A percentile compares a stretch with the other conserved stretches of the same genome.
Conservation (phyloP, 2,888 invertebrate species). For the Lasiommata megera region DNA sequence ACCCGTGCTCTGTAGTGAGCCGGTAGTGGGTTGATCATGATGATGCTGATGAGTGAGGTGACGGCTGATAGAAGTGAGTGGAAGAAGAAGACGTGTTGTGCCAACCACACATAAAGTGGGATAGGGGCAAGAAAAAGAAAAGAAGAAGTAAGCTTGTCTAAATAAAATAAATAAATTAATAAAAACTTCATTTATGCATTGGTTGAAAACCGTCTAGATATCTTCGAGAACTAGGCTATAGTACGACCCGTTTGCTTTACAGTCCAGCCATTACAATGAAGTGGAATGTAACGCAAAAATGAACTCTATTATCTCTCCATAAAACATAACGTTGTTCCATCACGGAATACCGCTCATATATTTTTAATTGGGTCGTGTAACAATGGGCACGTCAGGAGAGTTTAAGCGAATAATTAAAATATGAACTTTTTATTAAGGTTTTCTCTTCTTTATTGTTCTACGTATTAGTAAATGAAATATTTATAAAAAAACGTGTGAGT, state of each 20-base stretch:
- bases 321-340: background rate
- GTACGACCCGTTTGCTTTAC: background rate
- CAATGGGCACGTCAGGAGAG: constrained; percentile 18
- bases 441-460: constrained; percentile 3
- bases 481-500: too few relatives aligned
- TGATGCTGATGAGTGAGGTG: too few relatives aligned
- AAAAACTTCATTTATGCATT: background rate
- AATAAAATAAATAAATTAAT: too few relatives aligned
- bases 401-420: constrained; percentile 23
- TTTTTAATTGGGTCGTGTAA: constrained; percentile 24
- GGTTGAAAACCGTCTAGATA: background rate
- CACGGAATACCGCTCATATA: constrained; percentile 5
- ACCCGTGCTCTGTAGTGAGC: too few relatives aligned
- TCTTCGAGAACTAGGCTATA: background rate
- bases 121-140: too few relatives aligned
- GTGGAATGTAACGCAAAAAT: background rate
- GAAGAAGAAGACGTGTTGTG: too few relatives aligned
- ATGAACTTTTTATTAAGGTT: constrained; percentile 11
- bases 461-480: background rate
- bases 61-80: too few relatives aligned
- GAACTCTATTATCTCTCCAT: background rate
- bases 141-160: too few relatives aligned
- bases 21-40: too few relatives aligned
- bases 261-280: background rate
- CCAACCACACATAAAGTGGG: too few relatives aligned